A percentile compares a stretch with the other conserved stretches of the same genome.
Conservation (phyloP, 2,888 invertebrate genomes). For the Amphipoea oculea region DNA sequence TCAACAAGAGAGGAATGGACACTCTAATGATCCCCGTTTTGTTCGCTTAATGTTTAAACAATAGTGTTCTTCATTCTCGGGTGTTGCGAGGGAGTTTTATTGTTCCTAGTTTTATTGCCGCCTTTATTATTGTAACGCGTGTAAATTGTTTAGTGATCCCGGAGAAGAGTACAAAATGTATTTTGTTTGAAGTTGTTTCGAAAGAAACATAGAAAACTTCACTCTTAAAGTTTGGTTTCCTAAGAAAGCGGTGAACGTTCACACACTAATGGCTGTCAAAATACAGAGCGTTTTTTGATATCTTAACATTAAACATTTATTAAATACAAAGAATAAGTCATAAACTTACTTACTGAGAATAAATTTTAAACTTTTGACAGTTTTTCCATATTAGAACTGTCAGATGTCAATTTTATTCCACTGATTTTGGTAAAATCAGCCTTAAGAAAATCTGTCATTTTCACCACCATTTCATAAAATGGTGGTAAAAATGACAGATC, state of each 20-base stretch:
- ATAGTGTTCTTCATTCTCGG: constrained; percentile 62
- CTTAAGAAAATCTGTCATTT: no score
- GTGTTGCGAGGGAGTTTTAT: constrained; percentile 35
- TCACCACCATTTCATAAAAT: no score
- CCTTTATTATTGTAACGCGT: constrained; percentile 39
- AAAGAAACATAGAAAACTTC: neutral
- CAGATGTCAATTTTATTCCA: no score
- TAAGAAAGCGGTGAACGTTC: neutral
- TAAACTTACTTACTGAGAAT: no score
- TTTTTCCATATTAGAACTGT: no score
- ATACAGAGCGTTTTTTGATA: neutral
- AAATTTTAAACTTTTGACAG: no score
- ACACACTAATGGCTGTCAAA: no score
- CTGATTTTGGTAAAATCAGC: no score
- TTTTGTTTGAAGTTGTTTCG: neutral
- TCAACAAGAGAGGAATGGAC: constrained; percentile 74
- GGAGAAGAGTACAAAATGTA: neutral
- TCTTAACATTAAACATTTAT: no score
- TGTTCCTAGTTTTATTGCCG: constrained; percentile 36
- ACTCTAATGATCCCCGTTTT: constrained; percentile 75
- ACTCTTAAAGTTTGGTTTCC: neutral
- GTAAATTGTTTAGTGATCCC: constrained; percentile 38
- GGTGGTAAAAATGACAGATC: neutral
- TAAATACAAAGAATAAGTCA: no score
- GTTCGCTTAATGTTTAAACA: constrained; percentile 78